phyloP scores from a whole-genome alignment of 1,140 invertebrate genomes.

The Phymastichus coffea region DNA sequence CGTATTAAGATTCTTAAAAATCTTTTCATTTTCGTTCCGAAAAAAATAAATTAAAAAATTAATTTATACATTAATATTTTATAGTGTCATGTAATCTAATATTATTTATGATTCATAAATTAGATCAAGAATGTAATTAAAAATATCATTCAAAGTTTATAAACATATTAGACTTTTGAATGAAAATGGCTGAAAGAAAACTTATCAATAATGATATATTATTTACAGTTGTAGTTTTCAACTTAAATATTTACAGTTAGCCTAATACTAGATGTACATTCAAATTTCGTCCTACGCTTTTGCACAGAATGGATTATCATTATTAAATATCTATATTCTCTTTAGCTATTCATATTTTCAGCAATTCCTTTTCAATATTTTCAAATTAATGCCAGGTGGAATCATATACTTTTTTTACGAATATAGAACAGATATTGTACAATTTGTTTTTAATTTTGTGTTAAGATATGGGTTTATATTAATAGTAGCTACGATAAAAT shows the following conservation, averaged over 20 bases:
- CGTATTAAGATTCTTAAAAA: constrained; percentile 1
- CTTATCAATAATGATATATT: constrained; percentile 6
- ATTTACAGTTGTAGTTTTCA: constrained; percentile 16
- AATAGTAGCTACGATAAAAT: constrained; percentile 27
- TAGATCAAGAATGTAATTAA: too few species aligned
- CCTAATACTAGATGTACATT: constrained; percentile 15
- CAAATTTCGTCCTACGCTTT: background rate
- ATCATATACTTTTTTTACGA: background rate
- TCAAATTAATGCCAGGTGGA: constrained; percentile 1
- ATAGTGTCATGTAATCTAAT: too few species aligned
- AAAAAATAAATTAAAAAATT: too few species aligned
- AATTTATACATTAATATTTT: too few species aligned
- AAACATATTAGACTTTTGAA: too few species aligned
- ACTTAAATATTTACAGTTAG: constrained; percentile 15
- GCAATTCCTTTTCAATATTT: constrained; percentile 17
- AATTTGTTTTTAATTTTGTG: constrained; percentile 30
- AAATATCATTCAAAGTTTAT: too few species aligned
- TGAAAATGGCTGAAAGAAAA: constrained; percentile 18
- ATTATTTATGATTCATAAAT: too few species aligned
- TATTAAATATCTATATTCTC: constrained; percentile 23
- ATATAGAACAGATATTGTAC: too few species aligned
- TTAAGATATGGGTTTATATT: constrained; percentile 44
- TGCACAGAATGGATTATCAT: constrained; percentile 5
- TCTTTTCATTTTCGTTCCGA: too few species aligned
- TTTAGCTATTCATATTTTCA: background rate